Evolutionary conservation across 2,797 vertebrate genomes (phyloP), one percentile per base, ranked within the genome.

Genomic region (Triplophysa bombifrons): DNA sequence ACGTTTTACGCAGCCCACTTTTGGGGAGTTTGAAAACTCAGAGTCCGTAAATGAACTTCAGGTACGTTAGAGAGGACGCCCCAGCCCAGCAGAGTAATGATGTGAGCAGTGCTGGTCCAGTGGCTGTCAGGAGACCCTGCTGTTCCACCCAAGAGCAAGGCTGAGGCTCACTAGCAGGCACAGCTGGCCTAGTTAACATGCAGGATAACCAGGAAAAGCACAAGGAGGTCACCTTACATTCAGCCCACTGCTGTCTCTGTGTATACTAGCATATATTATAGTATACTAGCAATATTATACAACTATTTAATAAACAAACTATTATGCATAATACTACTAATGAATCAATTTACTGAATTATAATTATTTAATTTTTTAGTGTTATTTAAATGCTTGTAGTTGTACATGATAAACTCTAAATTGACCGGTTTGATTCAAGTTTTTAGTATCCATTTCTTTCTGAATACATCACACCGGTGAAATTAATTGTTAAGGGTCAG

Each of bases 161-260:
- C 80, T 79, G 72, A 81, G 65, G 64, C 69, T 83, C 76, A 90
- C 89, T 90, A 88, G 85, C 56, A 88, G 87, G 84, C 90, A 88
- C 81, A 67, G 90, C 91, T 87, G 91, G 88, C 89, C 91, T 90
- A 90, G 81, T 92, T 90, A 89, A 85, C 90, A 91, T 89, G 75
- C 30, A 86, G 84, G 89, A 90, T 90, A 89, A 88, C 87, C 85
- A 80, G 83, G 84, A 88, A 71, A 86, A 78, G 69, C 88, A 83
- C 75, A 65, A 56, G 75, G 80, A 90, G 90, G 89, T 89, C 90
- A 86, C 86, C 82, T 86, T 75, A 84, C 53, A 68, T 70, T 75
- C 67, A 46, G 51, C 60, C 67, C 55, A 66, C 78, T 61, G 22
- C 41, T 66, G 14, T 58, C 53, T 72, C 25, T 79, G 75, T 81